Conservation (phyloP, 2,113 vertebrate species). For the Alethe diademata region DNA sequence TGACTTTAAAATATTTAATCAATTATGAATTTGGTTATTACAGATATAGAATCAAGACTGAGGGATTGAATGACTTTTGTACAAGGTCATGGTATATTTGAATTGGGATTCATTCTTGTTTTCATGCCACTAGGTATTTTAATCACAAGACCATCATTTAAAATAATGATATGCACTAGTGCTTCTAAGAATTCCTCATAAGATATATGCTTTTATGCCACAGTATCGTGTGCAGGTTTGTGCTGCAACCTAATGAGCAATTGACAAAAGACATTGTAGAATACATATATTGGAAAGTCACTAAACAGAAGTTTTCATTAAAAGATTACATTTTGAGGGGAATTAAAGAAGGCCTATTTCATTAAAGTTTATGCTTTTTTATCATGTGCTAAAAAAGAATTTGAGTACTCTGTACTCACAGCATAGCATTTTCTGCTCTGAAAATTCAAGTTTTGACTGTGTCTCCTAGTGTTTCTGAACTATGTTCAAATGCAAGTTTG, state of each 20-base stretch:
- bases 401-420: background rate
- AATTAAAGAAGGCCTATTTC: background rate
- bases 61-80: background rate
- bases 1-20: background rate
- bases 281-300: background rate
- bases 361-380: background rate
- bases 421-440: background rate
- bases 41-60: background rate
- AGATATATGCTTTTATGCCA: background rate
- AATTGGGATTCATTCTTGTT: background rate
- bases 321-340: background rate
- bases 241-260: background rate
- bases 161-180: background rate
- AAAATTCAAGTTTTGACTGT: background rate
- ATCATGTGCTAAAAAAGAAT: background rate
- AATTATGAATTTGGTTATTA: background rate
- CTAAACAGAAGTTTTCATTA: background rate
- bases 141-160: background rate
- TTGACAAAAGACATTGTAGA: background rate
- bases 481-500: background rate
- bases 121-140: background rate
- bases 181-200: background rate
- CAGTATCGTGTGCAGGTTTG: background rate
- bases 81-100: background rate
- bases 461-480: background rate